Evolutionary conservation across 1,140 invertebrate species (phyloP).

Genomic region (Zelostemma sp.): DNA sequence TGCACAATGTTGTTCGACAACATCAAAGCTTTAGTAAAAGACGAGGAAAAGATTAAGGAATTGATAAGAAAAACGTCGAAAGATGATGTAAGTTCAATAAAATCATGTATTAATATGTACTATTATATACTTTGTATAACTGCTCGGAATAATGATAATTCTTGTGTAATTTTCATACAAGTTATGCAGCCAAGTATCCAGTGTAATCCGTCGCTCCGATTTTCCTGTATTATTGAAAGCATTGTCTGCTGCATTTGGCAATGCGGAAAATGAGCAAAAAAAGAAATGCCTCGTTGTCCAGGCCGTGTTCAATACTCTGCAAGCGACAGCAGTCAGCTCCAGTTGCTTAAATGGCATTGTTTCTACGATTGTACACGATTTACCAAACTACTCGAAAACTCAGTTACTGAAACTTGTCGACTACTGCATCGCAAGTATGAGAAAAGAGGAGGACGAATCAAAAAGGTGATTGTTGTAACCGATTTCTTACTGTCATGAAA

Average conservation of each 20-base stretch:
- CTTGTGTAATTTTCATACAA: conserved; percentile 25
- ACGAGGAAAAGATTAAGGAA: too few relatives aligned
- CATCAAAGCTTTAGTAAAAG: too few relatives aligned
- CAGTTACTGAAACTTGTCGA: conserved; percentile 58
- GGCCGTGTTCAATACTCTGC: conserved; percentile 38
- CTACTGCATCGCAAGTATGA: conserved; percentile 56
- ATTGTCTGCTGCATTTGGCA: conserved; percentile 45
- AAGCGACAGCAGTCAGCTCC: conserved; percentile 38
- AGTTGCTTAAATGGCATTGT: conserved; percentile 51
- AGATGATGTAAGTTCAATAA: too few relatives aligned
- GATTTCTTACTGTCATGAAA: too few relatives aligned
- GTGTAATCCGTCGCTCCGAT: conserved; percentile 43
- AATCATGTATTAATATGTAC: too few relatives aligned
- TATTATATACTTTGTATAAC: too few relatives aligned
- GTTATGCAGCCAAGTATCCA: conserved; percentile 48
- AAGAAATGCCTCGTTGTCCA: conserved; percentile 56
- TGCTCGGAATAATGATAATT: too few relatives aligned
- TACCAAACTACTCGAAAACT: conserved; percentile 49
- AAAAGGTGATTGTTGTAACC: conserved; percentile 51
- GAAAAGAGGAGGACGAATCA: conserved; percentile 52
- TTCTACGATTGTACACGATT: conserved; percentile 55
- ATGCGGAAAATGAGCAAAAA: conserved; percentile 37
- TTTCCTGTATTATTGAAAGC: conserved; percentile 45
- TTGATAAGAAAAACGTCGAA: too few relatives aligned
- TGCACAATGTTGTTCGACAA: too few relatives aligned